Base-by-base conservation (phyloP, 2,888 invertebrate genomes). In the Palloptera scutellata region DNA sequence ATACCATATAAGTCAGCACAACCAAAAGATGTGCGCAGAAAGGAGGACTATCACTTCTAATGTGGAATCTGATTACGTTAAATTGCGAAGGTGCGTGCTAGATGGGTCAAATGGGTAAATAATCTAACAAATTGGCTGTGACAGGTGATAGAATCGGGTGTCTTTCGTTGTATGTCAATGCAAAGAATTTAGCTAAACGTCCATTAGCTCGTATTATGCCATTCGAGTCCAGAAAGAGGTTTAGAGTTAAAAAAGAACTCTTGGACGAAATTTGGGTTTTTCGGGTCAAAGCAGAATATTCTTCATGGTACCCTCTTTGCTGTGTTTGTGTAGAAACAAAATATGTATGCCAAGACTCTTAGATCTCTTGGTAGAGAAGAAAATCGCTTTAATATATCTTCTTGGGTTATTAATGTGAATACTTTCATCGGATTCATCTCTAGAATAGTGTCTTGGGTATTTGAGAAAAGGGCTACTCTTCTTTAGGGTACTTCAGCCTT, bases 141-240 rank as follows among this genome's bases (percentile, higher is more conserved):
- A n/a, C n/a, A n/a, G n/a, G n/a, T 64, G 42, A 30, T 48, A 57
- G 48, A 45, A 61, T 17, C 51, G 17, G 61, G 45, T 54, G 55
- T 45, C 42, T 48, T 15, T 61, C 17, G 19, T 43, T 19, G 8
- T 59, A 59, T 59, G 19, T 19, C 19, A 43, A 8, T 17, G 17
- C 43, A 9, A 19, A 17, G 10, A 43, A 42, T 43, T 58, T 58
- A 12, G 3, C 45, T 11, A 59, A 43, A 1, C 58, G 42, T 1
- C 43, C 13, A 10, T 55, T 40, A 20, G 30, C 54, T 54, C 54
- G 54, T 13, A 19, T n/a, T n/a, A n/a, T n/a, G n/a, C n/a, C n/a
- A n/a, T n/a, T n/a, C 13, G 17, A 40, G 20, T 54, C 20, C 11
- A 54, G 20, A 30, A 4, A 54, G 2, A 40, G 20, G 54, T 54